Conservation (phyloP, 2,888 invertebrate genomes). For the Aelia acuminata region DNA sequence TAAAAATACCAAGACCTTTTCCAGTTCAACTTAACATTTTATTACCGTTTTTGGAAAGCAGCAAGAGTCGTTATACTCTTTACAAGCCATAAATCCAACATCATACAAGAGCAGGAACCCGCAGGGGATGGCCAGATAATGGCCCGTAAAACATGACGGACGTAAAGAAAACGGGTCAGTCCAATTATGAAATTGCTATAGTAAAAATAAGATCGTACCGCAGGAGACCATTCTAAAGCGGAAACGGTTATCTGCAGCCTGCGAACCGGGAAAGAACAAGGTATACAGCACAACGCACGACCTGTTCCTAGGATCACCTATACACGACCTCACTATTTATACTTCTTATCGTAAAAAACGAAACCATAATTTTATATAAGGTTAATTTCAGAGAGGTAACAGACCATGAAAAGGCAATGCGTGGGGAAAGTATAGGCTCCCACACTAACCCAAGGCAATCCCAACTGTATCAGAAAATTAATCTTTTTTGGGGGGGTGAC, state of each 20-base stretch:
- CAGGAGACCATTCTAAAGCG: neutral
- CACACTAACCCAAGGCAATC: constrained; percentile 11
- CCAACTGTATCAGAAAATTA: constrained; percentile 44
- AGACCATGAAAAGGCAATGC: constrained; percentile 45
- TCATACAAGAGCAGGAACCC: neutral
- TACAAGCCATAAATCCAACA: neutral
- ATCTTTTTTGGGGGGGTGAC: neutral
- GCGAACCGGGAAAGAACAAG: neutral
- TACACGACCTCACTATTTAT: constrained; percentile 49
- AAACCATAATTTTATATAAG: constrained; percentile 49
- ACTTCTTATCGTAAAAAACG: constrained; percentile 22
- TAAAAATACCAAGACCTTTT: no score
- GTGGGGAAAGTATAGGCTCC: constrained; percentile 37
- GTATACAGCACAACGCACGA: constrained; percentile 9
- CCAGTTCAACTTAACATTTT: neutral
- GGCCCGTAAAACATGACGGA: neutral
- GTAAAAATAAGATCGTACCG: neutral
- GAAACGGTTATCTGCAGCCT: constrained; percentile 8
- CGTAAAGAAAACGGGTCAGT: neutral
- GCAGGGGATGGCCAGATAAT: neutral
- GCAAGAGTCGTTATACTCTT: neutral
- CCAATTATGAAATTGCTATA: neutral
- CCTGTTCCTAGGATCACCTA: neutral
- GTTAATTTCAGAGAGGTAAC: constrained; percentile 36
- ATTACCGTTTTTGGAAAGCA: neutral